phyloP scores from a whole-genome alignment of 2,113 vertebrate species.

The Mustela nigripes region DNA sequence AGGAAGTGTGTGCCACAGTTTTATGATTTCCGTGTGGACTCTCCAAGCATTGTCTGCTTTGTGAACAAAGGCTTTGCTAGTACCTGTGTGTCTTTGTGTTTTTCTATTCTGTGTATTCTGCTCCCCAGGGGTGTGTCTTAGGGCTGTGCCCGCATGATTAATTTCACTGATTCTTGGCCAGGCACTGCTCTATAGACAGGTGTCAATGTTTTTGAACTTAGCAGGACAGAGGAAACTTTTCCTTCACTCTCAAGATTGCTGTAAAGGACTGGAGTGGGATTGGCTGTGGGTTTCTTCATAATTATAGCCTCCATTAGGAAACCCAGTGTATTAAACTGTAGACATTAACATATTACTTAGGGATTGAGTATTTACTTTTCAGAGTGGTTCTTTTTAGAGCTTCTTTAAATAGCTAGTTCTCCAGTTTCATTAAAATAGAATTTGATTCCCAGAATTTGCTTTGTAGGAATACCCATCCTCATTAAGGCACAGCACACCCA shows the following conservation, averaged over 20 bases:
- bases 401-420: conserved; percentile 58
- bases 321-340: conserved; percentile 42
- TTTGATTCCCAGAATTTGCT: conserved; percentile 38
- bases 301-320: conserved; percentile 42
- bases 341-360: conserved; percentile 11
- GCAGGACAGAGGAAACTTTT: neutral
- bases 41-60: neutral
- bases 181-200: neutral
- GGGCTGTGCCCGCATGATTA: neutral
- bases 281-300: conserved; percentile 44
- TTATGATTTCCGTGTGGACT: neutral
- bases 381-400: conserved; percentile 37
- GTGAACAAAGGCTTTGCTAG: neutral
- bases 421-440: conserved; percentile 54
- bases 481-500: neutral
- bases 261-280: neutral
- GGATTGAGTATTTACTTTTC: conserved; percentile 55
- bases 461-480: neutral
- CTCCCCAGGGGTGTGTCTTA: neutral
- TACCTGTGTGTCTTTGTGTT: neutral
- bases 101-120: neutral
- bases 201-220: conserved; percentile 49
- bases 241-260: conserved; percentile 34
- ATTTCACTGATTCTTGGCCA: neutral
- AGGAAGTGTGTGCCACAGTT: neutral